These are phyloP conservation scores for Hybognathus amarus DNA, from an alignment of 2,797 vertebrate species.

Conservation along the genomic window DNA sequence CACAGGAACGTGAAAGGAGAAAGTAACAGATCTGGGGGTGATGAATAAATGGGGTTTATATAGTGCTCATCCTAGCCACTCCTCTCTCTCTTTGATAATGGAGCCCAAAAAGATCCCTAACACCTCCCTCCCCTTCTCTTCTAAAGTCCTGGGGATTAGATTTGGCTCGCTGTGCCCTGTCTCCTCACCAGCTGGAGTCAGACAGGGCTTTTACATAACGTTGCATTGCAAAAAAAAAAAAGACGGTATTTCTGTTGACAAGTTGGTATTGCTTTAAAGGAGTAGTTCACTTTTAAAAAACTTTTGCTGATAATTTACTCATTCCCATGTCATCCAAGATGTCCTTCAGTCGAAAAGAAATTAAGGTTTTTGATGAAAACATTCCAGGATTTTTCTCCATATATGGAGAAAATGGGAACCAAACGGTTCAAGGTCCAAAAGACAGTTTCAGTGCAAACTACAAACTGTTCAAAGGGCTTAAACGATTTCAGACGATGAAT, in stretches of 20 bases:
- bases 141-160: slow-evolving; percentile 58
- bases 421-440: too few species aligned
- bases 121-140: slow-evolving; percentile 81
- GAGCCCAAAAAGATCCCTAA: slow-evolving; percentile 70
- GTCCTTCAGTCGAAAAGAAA: too few species aligned
- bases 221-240: not conserved
- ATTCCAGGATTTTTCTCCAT: too few species aligned
- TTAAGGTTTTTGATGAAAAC: too few species aligned
- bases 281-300: too few species aligned
- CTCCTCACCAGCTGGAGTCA: slow-evolving; percentile 40
- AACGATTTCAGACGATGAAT: too few species aligned
- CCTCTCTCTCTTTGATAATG: slow-evolving; percentile 77
- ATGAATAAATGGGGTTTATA: slow-evolving; percentile 87
- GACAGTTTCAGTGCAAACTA: too few species aligned
- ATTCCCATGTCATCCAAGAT: too few species aligned
- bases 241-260: slow-evolving; percentile 11
- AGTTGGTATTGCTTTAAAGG: not conserved
- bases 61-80: slow-evolving; percentile 84
- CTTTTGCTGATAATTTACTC: too few species aligned
- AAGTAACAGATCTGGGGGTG: slow-evolving; percentile 82
- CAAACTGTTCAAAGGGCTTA: too few species aligned
- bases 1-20: slow-evolving; percentile 74
- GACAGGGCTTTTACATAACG: slow-evolving; percentile 5
- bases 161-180: slow-evolving; percentile 39
- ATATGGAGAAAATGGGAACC: too few species aligned